Evolutionary conservation across 1,140 invertebrate genomes (phyloP).

Genomic region (Neodiprion fabricii): DNA sequence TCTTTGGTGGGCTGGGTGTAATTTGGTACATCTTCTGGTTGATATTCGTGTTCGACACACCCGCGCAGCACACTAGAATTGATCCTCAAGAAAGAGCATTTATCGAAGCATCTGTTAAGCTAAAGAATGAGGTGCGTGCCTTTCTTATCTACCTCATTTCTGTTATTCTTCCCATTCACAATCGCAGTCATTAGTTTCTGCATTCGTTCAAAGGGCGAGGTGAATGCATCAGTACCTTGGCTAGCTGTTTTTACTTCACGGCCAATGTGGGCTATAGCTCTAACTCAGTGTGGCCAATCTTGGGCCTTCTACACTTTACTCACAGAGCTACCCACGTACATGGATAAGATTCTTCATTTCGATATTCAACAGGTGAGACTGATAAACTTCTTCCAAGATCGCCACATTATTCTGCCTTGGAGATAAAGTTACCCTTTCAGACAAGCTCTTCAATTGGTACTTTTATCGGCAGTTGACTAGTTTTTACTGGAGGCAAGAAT

Average conservation of each 20-base stretch:
- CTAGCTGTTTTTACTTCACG: slow-evolving; percentile 77
- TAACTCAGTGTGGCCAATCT: slow-evolving; percentile 89
- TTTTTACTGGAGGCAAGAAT: no score
- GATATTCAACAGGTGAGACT: slow-evolving; percentile 76
- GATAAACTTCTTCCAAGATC: slow-evolving; percentile 27
- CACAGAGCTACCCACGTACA: slow-evolving; percentile 92
- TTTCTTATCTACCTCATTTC: slow-evolving; percentile 15
- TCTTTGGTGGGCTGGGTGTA: slow-evolving; percentile 76
- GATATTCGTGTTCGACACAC: slow-evolving; percentile 76
- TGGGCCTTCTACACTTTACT: slow-evolving; percentile 96
- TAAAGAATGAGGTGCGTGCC: slow-evolving; percentile 45
- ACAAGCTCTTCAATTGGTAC: no score
- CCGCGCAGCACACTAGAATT: slow-evolving; percentile 82
- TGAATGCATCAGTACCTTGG: slow-evolving; percentile 71
- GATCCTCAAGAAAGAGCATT: slow-evolving; percentile 70
- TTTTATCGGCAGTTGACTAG: no score
- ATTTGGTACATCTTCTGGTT: slow-evolving; percentile 84
- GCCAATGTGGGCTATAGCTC: slow-evolving; percentile 86
- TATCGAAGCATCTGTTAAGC: slow-evolving; percentile 66
- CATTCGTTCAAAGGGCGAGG: slow-evolving; percentile 31
- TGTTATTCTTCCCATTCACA: slow-evolving; percentile 17
- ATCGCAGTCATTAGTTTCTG: not conserved
- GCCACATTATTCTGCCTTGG: not conserved
- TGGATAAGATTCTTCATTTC: slow-evolving; percentile 90
- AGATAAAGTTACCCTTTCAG: no score